Percentiles rank a stretch among this genome's conserved stretches.
phyloP scores from a whole-genome alignment of 2,797 vertebrate species.

The Gadopsis marmoratus region DNA sequence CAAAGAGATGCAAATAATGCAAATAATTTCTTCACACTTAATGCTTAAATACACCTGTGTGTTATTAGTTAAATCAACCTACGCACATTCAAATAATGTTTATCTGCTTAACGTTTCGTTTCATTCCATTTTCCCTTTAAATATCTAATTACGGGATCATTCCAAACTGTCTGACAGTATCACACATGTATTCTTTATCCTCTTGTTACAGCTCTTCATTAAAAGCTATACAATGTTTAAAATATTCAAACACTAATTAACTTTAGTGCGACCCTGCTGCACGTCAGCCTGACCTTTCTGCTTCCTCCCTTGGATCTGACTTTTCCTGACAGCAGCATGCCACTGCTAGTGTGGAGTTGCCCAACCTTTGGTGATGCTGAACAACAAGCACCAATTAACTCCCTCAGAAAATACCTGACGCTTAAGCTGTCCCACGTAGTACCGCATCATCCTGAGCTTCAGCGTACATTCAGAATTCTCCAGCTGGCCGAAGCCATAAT shows the following conservation, averaged over 20 bases:
- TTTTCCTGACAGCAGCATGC: background rate
- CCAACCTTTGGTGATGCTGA: background rate
- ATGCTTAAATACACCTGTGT: background rate
- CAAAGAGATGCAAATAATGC: slow-evolving; percentile 18
- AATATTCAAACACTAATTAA: background rate
- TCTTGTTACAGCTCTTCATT: background rate
- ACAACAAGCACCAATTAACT: background rate
- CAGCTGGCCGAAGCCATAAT: background rate
- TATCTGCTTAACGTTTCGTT: background rate
- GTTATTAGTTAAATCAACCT: background rate
- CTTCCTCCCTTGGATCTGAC: slow-evolving; percentile 7
- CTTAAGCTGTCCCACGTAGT: no score
- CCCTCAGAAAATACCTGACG: no score
- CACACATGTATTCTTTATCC: background rate
- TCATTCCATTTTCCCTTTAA: background rate
- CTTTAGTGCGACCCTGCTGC: background rate
- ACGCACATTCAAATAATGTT: background rate
- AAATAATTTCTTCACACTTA: background rate
- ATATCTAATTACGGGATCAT: background rate
- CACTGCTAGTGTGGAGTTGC: background rate
- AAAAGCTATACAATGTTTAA: background rate
- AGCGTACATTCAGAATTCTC: background rate
- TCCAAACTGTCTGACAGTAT: background rate
- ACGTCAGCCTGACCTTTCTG: slow-evolving; percentile 11
- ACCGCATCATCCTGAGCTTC: background rate